phyloP scores from a whole-genome alignment of 2,113 vertebrate genomes.

The Uria aalge region DNA sequence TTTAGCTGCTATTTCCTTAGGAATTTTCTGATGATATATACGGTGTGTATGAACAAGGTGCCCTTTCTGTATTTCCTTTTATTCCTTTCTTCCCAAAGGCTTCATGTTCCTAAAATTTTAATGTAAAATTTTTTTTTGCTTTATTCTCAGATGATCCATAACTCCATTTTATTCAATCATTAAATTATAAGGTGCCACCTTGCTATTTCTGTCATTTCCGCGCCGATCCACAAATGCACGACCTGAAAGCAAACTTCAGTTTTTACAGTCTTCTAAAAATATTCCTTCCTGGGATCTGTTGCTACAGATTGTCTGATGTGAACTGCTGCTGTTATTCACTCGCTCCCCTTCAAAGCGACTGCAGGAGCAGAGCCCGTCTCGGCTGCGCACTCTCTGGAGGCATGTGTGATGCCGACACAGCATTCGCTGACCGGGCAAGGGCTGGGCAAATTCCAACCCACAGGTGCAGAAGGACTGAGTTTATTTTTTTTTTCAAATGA shows the following conservation, averaged over 20 bases:
- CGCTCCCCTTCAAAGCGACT: background rate
- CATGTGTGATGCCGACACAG: too few species aligned
- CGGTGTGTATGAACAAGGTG: background rate
- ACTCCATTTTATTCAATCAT: background rate
- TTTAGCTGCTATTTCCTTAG: slow-evolving; percentile 15
- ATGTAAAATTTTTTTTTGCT: background rate
- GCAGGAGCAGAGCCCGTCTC: background rate
- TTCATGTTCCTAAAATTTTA: background rate
- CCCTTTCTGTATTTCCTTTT: background rate
- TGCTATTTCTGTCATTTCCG: background rate
- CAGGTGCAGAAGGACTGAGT: accelerated
- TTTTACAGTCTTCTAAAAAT: background rate
- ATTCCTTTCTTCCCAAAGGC: background rate
- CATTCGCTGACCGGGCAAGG: accelerated
- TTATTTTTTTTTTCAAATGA: background rate
- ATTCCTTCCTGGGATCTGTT: background rate
- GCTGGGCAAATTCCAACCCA: background rate
- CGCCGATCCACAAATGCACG: accelerated
- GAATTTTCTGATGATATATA: background rate
- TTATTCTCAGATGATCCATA: background rate
- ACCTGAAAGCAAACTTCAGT: background rate
- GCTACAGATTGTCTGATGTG: background rate
- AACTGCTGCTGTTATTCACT: background rate
- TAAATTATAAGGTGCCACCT: slow-evolving; percentile 9
- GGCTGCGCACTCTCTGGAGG: background rate